Evolutionary conservation across 2,113 vertebrate species (phyloP), one percentile per base, ranked within the genome.

Genomic region (Salvelinus sp.): DNA sequence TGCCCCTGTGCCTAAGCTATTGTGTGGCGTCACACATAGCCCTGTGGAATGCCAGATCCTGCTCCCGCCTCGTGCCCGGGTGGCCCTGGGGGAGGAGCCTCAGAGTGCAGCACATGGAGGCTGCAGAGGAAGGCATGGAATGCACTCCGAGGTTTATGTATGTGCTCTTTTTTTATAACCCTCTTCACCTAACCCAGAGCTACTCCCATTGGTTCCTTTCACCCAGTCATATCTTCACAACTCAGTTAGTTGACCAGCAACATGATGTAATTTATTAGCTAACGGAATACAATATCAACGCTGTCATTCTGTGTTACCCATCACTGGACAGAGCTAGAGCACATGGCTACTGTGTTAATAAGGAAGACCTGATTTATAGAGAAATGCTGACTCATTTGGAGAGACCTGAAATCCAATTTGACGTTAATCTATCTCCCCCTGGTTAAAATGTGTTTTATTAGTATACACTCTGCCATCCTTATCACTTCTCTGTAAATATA

Each of bases 1-100:
- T 23, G n/a, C n/a, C 33, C 18, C 25, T 72, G 70, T 82, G 73
- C 73, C 64, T 76, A 69, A 69, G 82, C 7, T 57, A 72, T 74
- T 88, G 86, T 87, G 89, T 90, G 71, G 2, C 58, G 81, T 79
- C 80, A 86, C 90, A 89, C 90, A 76, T 87, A 87, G 84, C 85
- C 86, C 72, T 86, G 73, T 87, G 90, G 90, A 92, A 91, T 88
- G 86, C 73, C 64, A 30, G 71, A 78, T 77, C 5, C 23, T 74
- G 82, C 73, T 84, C 72, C 67, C 12, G 27, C 80, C 83, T 85
- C 64, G 10, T 77, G 70, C 80, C 82, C 14, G 78, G 87, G 87
- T 90, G 90, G 81, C 83, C 86, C 33, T 76, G 23, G 48, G 68
- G 80, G 79, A 76, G 74, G 75, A 82, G 82, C 76, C 71, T 80